Evolutionary conservation across 2,113 vertebrate genomes (phyloP), one percentile per base, ranked within the genome.

Genomic region (Apodemus speciosus): DNA sequence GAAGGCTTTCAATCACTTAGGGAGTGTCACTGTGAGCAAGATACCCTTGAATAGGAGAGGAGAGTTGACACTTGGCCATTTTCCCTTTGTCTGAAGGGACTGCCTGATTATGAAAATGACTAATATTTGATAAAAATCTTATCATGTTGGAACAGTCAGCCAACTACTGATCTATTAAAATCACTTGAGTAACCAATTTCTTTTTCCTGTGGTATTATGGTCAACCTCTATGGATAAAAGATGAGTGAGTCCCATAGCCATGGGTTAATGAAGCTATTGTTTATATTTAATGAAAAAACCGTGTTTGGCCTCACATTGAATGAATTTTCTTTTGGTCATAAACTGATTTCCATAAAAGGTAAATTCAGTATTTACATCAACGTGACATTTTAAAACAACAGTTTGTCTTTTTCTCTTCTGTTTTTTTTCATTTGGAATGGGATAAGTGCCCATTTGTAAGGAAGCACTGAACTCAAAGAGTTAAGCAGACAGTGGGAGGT

Each of bases 391-490:
- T 66, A 46, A 96, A 92, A 86, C 43, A 85, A 68, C 6, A 3
- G 13, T 73, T 85, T 89, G 1, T 86, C 53, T 35, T 58, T 21
- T 21, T 18, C 51, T 40, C 76, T 43, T 85, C 15, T 83, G 35
- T 27, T 88, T n/a, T 88, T n/a, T 53, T 81, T 91, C 35, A 81
- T 62, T 85, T 89, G 38, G 30, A 56, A 91, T 77, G 35, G 69
- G 58, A 73, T 35, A 49, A 43, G 35, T 46, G 38, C 16, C 86
- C 56, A 66, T 81, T 76, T 7, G 7, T 30, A 66, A 32, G 43
- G 51, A 84, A 3, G n/a, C 8, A 16, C 14, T 81, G 79, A 81
- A 77, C 58, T 20, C 60, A 76, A 80, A 80, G n/a, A 90, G 43
- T 77, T 83, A 56, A 93, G 40, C n/a, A 84, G 38, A 89, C 30